These are phyloP conservation scores for Artemia sinica DNA, from an alignment of 2,888 invertebrate species.

Conservation along the genomic window DNA sequence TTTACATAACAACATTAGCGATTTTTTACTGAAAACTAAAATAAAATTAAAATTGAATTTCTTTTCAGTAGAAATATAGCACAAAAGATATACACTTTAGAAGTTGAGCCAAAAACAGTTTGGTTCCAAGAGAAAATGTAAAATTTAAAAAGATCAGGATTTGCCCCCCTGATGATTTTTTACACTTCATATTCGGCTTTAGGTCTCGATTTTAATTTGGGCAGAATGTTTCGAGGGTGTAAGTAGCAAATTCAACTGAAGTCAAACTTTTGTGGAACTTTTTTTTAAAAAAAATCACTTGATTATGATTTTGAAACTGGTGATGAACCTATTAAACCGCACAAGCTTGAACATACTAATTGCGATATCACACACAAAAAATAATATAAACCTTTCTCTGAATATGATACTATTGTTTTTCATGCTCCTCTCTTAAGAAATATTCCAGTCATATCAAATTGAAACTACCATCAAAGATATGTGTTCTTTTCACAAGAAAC, in stretches of 20 bases:
- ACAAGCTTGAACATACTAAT: constrained; percentile 15
- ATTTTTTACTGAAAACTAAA: no score
- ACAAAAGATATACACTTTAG: no score
- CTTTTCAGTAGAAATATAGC: no score
- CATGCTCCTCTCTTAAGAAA: constrained; percentile 16
- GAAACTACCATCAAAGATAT: constrained; percentile 16
- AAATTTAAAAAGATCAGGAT: no score
- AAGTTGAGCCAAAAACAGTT: no score
- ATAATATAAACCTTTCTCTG: not conserved
- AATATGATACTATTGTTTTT: constrained; percentile 18
- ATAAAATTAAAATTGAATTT: no score
- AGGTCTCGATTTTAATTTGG: no score
- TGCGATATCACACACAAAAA: constrained; percentile 18
- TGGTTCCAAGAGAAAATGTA: no score
- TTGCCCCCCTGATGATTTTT: no score
- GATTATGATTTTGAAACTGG: constrained; percentile 17
- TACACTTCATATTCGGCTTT: no score
- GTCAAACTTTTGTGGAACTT: constrained; percentile 18
- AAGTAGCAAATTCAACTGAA: not conserved
- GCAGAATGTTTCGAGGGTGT: no score
- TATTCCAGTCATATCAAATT: not conserved
- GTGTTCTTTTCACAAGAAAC: constrained; percentile 20
- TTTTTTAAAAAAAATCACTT: not conserved
- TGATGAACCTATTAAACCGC: constrained; percentile 12
- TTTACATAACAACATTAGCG: no score